phyloP scores from a whole-genome alignment of 1,140 invertebrate species.

The Schlechtendalia chinensis region DNA sequence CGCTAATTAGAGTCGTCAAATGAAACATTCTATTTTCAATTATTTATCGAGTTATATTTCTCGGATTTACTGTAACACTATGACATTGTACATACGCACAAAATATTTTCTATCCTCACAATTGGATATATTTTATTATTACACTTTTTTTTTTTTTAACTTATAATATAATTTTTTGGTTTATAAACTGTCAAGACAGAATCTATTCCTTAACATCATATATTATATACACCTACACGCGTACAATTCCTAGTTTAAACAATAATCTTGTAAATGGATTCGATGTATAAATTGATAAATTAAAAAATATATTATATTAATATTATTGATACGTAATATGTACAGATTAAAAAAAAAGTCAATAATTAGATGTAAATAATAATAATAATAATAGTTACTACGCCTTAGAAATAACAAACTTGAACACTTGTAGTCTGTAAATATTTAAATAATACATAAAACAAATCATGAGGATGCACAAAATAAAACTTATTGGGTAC shows the following conservation, averaged over 20 bases:
- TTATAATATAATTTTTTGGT: not conserved
- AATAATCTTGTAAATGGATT: not conserved
- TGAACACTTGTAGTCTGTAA: constrained; percentile 14
- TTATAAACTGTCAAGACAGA: not conserved
- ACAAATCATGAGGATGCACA: not conserved
- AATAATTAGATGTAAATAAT: not conserved
- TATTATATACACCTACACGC: not conserved
- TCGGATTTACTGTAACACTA: not conserved
- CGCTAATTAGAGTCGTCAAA: not conserved
- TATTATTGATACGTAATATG: not conserved
- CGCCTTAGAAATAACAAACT: constrained; percentile 5
- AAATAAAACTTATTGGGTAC: constrained; percentile 6
- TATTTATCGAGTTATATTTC: not conserved
- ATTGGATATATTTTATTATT: not conserved
- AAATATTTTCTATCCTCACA: not conserved
- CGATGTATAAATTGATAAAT: not conserved
- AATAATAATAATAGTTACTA: not conserved
- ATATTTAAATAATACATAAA: not conserved
- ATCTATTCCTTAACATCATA: too few relatives aligned
- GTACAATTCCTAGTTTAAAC: not conserved
- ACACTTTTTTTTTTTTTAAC: not conserved
- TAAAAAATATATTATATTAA: not conserved
- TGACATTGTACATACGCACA: not conserved
- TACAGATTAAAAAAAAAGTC: not conserved
- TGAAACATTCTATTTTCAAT: not conserved